These are phyloP conservation scores for Hyperoodon ampullatus DNA, from an alignment of 2,113 vertebrate species.

Conservation along the genomic window DNA sequence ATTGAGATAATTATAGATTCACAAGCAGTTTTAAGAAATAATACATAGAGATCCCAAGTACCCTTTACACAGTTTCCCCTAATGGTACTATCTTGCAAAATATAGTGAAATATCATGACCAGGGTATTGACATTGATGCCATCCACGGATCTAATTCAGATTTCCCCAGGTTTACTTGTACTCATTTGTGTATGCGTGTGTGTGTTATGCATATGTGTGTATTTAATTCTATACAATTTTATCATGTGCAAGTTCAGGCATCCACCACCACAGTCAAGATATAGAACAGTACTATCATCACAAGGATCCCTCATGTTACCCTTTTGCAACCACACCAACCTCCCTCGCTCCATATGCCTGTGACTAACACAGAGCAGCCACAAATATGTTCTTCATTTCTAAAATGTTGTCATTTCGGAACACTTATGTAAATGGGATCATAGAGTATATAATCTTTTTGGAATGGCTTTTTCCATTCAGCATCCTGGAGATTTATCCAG, in stretches of 20 bases:
- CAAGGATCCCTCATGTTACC: not conserved
- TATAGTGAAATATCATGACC: not conserved
- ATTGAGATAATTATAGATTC: not conserved
- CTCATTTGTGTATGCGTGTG: not conserved
- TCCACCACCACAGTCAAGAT: not conserved
- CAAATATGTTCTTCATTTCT: not conserved
- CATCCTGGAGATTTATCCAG: not conserved
- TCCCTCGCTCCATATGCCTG: too few species aligned
- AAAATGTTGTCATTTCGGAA: not conserved
- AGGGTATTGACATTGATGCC: not conserved
- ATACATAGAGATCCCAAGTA: not conserved
- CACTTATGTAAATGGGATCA: not conserved
- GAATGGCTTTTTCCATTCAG: not conserved
- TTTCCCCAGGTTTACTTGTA: not conserved
- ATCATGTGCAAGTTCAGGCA: not conserved
- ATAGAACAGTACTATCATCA: not conserved
- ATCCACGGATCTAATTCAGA: not conserved
- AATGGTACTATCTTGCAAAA: not conserved
- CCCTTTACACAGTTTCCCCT: not conserved
- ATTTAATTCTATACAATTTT: not conserved
- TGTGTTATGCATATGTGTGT: not conserved
- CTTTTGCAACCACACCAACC: not conserved
- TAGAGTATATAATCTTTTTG: not conserved
- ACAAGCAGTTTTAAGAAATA: not conserved
- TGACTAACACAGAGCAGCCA: not conserved